Base-by-base conservation (phyloP, 2,113 vertebrate genomes). In the Psittacula cyanocephala region DNA sequence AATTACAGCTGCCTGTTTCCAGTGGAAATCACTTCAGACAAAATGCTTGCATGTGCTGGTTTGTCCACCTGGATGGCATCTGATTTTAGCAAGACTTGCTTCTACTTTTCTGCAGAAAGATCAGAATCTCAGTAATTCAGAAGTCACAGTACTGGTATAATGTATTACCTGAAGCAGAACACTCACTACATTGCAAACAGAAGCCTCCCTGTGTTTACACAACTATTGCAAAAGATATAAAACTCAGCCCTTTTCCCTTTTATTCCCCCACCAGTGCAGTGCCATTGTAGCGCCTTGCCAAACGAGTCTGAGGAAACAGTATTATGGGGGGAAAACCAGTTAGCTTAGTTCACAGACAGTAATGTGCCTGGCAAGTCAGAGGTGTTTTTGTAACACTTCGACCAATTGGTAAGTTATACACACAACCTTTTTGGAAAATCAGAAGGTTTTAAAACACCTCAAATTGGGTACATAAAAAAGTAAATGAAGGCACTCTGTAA, bases 1-100 rank as follows among this genome's bases (percentile, higher is more conserved):
- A 91, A 88, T 90, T 83, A 93, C 81, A 94, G 91, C 71, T 89
- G 64, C 7, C 89, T 88, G 0, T 52, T 91, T 74, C 60, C 82
- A 90, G 18, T 8, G 82, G 53, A 64, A 95, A 86, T 29, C 4
- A 86, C 16, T 75, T 20, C 13, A 92, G 59, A 62, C 64, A 88
- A 88, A 91, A 88, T 1, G 9, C 88, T 88, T 64, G 49, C 82
- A 68, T 8, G 19, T 19, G 76, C 86, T 64, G 12, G 53, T 91
- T 71, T 37, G 50, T 47, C 86, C 79, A 86, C 79, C 88, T 71
- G 82, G 68, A 47, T 17, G 20, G 41, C 7, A 55, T 20, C 90
- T 2, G n/a, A 16, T 68, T 63, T 60, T 17, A 60, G 35, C 11
- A 24, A 63, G 79, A n/a, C 14, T 55, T 6, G 10, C 15, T 55